Evolutionary conservation across 2,888 invertebrate genomes (phyloP).

Genomic region (Eupithecia dodoneata): DNA sequence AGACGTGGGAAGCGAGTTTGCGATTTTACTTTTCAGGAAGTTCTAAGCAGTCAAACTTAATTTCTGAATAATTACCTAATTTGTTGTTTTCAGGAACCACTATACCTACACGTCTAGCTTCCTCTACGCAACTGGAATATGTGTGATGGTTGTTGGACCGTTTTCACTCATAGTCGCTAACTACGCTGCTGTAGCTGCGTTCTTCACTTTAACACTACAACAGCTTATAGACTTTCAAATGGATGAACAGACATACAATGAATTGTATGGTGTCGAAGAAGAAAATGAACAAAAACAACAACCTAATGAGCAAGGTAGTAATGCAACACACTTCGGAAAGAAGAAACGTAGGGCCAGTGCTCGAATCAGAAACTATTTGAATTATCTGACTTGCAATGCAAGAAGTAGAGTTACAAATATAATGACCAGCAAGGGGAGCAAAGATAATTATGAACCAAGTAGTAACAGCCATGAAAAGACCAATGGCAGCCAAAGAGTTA

Average conservation of each 20-base stretch:
- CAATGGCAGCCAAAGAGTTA: constrained; percentile 11
- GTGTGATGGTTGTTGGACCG: constrained; percentile 84
- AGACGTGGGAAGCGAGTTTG: too few relatives aligned
- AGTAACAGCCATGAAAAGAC: not conserved
- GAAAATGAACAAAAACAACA: constrained; percentile 9
- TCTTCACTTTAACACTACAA: constrained; percentile 24
- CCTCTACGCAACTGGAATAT: constrained; percentile 81
- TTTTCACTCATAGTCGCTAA: constrained; percentile 85
- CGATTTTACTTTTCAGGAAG: not conserved
- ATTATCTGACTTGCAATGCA: not conserved
- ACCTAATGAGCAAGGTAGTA: not conserved
- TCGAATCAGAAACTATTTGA: constrained; percentile 14
- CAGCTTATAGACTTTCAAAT: constrained; percentile 25
- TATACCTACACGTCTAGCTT: constrained; percentile 56
- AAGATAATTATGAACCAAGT: not conserved
- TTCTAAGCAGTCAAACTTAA: not conserved
- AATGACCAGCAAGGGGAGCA: not conserved
- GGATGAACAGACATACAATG: constrained; percentile 10
- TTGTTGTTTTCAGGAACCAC: constrained; percentile 22
- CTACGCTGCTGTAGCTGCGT: constrained; percentile 55
- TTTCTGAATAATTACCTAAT: not conserved
- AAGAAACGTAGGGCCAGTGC: constrained; percentile 1
- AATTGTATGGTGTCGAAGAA: constrained; percentile 9
- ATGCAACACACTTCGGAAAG: not conserved
- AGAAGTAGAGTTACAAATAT: constrained; percentile 6